Evolutionary conservation across 2,113 vertebrate genomes (phyloP).

Genomic region (Dryoscopus gambensis): DNA sequence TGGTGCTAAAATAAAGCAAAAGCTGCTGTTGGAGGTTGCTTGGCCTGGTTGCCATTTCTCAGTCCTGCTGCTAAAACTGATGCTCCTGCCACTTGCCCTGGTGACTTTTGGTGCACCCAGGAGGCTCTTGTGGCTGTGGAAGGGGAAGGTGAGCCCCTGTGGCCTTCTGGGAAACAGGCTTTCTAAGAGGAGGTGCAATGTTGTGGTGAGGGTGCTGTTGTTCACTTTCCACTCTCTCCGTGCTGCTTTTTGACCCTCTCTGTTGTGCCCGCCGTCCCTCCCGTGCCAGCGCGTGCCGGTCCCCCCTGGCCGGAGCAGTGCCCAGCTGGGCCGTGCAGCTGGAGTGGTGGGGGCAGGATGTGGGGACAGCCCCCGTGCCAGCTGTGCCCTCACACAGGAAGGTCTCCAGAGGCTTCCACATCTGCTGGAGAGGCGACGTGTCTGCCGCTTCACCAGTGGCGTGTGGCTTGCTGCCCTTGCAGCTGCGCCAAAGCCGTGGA

Average conservation of each 20-base stretch:
- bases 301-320: background rate
- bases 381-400: constrained; percentile 1
- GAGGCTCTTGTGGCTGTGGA: rapidly evolving
- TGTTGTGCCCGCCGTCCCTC: background rate
- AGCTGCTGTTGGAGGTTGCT: rapidly evolving
- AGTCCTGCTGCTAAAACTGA: background rate
- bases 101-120: background rate
- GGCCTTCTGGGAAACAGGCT: background rate
- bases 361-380: constrained; percentile 1
- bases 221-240: background rate
- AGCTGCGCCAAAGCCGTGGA: background rate
- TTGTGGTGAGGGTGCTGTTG: background rate
- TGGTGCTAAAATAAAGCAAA: background rate
- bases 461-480: constrained; percentile 24
- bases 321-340: constrained; percentile 34
- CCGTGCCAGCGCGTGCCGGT: background rate
- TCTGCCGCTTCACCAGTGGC: background rate
- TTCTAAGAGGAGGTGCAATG: rapidly evolving
- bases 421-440: background rate
- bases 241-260: background rate
- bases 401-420: background rate
- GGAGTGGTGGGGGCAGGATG: background rate
- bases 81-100: background rate
- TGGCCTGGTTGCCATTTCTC: background rate
- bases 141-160: rapidly evolving